Base-by-base conservation (phyloP, 2,797 vertebrate species). In the Lepus oiostolus region DNA sequence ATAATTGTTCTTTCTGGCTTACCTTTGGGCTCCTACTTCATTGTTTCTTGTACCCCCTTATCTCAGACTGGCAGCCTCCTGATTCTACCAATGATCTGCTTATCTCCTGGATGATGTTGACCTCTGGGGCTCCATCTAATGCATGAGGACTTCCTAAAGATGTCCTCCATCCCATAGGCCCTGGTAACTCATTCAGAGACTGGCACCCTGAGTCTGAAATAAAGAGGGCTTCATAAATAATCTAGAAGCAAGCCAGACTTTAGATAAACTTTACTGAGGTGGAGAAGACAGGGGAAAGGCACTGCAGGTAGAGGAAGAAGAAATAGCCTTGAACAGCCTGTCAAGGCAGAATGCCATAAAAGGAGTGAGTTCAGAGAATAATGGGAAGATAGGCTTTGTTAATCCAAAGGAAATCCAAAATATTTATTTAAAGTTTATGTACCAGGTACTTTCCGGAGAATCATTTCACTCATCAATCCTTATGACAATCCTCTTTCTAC, bases 321-420 rank as follows among this genome's bases (percentile, higher is more conserved):
- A 32, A 79, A 21, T 12, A 28, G 22, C 6, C 9, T 47, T 30
- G 84, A 80, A n/a, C 11, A 19, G 16, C 4, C 2, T 38, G 58
- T 35, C 19, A 72, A 86, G n/a, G 21, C 35, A 67, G 60, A 68
- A 90, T 79, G 80, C 38, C 65, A 70, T 17, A 77, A 92, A 88
- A 83, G 30, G 10, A 14, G 13, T 8, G 32, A 63, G 14, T 77
- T 81, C 58, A 58, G 47, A 38, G 7, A 93, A 30, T 21, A 93
- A 62, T 72, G 21, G 86, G 30, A 21, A 70, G 35, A 63, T 12
- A 52, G 38, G 19, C n/a, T 50, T 84, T 26, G 52, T 75, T 89
- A 81, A 91, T 52, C 54, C 60, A 77, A 92, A 85, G 47, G 8
- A 47, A 14, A 65, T 7, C 6, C 24, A 72, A 92, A 83, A 28